phyloP scores from a whole-genome alignment of 2,113 vertebrate species.

The Nycticebus coucang region DNA sequence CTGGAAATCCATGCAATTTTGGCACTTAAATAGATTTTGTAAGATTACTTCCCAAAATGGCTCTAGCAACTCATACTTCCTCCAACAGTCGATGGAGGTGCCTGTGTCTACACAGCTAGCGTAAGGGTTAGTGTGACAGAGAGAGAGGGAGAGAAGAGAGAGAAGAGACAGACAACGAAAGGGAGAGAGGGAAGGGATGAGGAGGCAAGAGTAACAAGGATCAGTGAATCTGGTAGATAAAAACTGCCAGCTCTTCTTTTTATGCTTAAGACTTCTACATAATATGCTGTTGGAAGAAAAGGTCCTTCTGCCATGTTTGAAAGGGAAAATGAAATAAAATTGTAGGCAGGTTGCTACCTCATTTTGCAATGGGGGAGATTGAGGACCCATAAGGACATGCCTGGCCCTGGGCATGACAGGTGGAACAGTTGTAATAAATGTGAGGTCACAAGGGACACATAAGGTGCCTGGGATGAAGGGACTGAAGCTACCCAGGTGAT shows the following conservation, averaged over 20 bases:
- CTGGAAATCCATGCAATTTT: background rate
- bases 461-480: background rate
- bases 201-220: background rate
- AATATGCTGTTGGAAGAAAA: background rate
- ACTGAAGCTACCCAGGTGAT: accelerated
- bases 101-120: too few relatives aligned
- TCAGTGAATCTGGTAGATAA: accelerated
- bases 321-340: background rate
- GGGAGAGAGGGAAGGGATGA: background rate
- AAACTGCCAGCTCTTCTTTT: background rate
- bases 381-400: accelerated
- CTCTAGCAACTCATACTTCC: accelerated
- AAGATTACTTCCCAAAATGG: background rate
- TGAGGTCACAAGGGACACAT: background rate
- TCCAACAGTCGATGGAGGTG: background rate
- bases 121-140: too few relatives aligned
- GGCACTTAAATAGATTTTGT: background rate
- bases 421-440: too few relatives aligned
- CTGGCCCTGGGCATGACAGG: background rate
- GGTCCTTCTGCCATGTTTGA: background rate
- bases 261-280: too few relatives aligned
- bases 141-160: background rate
- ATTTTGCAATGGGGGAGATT: background rate
- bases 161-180: background rate
- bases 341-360: background rate